Evolutionary conservation across 2,888 invertebrate species (phyloP).

Genomic region (Drosophila colorata): DNA sequence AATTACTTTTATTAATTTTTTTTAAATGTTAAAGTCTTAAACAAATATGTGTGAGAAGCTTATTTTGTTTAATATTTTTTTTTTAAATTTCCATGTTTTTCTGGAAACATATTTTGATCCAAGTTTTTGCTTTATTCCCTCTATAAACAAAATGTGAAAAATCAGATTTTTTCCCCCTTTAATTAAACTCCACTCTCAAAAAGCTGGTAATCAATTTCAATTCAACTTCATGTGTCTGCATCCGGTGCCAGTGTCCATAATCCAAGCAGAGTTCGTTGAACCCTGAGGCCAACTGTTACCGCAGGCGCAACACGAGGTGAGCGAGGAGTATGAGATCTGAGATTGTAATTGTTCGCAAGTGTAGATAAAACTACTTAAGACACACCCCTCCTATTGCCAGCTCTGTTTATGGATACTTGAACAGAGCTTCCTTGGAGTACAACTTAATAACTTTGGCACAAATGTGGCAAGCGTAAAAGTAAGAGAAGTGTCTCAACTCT

Average conservation of each 20-base stretch:
- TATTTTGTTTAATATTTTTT: no score
- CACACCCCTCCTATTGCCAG: not conserved
- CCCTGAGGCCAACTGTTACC: conserved; percentile 14
- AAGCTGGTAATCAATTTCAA: conserved; percentile 4
- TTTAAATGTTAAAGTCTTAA: no score
- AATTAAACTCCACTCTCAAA: conserved; percentile 13
- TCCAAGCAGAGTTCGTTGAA: conserved; percentile 9
- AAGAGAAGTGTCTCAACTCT: conserved; percentile 31
- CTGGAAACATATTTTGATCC: no score
- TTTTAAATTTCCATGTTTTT: no score
- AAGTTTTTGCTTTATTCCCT: not conserved
- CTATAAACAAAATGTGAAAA: not conserved
- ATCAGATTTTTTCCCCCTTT: not conserved
- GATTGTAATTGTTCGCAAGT: conserved; percentile 19
- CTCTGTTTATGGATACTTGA: conserved; percentile 39
- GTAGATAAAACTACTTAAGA: conserved; percentile 14
- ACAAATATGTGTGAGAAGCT: no score
- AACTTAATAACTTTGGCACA: conserved; percentile 74
- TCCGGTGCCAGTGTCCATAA: not conserved
- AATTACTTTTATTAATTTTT: no score
- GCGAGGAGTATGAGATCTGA: not conserved
- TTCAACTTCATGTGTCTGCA: conserved; percentile 15
- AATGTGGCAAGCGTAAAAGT: conserved; percentile 47
- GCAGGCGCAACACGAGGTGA: not conserved
- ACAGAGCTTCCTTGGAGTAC: conserved; percentile 17